Evolutionary conservation across 2,888 invertebrate genomes (phyloP), one percentile per base, ranked within the genome.

Genomic region (Diplazon laetatorius): DNA sequence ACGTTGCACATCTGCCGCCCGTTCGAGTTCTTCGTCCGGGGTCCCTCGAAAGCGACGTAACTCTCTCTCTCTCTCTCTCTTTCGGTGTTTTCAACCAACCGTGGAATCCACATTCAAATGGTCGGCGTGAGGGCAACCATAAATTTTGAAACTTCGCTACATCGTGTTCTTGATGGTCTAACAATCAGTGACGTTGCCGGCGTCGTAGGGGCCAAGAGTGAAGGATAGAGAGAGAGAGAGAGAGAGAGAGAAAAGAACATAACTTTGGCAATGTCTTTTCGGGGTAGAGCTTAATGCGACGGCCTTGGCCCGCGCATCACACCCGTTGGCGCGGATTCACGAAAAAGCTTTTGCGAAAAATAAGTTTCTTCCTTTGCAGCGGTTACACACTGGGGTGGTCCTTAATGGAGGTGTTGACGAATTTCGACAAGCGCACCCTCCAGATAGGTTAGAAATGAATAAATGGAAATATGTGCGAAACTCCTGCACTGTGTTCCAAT

Each of bases 121-220:
- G 60, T 18, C 39, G 39, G 25, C 8, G 70, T 39, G 60, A 59
- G 25, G 39, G 68, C 37, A 69, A 75, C 75, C 39, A 69, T 75
- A 75, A 75, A 62, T 75, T 63, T 20, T 18, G 6, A 62, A 75
- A 75, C 75, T 75, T 75, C 59, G 60, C 73, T 37, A 75, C 75
- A 48, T 69, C 63, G 75, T 69, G 69, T 69, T 75, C 62, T 63
- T 75, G 69, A 75, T 60, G 59, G 55, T 75, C 69, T 57, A 75
- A 75, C 63, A 69, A 75, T 75, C 69, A 75, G 75, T 35, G 69
- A 70, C 50, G 70, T 50, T 50, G 48, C 50, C 9, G 37, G 39
- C 9, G 42, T 8, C 42, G 52, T n/a, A n/a, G 12, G 3, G 22
- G 59, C 9, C 50, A 12, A 52, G 44, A 30, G n/a, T 39, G 8